Base-by-base conservation (phyloP, 1,140 invertebrate species). In the Carposina sasakii region DNA sequence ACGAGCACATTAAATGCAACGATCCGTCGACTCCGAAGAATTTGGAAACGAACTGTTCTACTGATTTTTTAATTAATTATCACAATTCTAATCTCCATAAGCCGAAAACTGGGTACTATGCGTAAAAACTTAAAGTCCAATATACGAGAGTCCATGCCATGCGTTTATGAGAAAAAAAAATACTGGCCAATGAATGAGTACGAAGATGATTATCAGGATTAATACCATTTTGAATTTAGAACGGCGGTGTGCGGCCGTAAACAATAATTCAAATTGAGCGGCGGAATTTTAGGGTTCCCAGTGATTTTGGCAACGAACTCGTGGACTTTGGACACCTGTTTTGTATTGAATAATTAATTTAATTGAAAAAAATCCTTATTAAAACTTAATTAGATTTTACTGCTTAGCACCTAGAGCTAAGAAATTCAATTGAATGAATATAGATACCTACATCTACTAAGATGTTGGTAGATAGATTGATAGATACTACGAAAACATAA, bases 31-130 rank as follows among this genome's bases (percentile, higher is more conserved):
- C 66, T 72, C 57, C 46, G 51, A 62, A 61, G 54, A 75, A 71
- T 79, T 79, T 76, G 66, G 68, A 71, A 75, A 76, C 60, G 56
- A 57, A 54, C 54, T 57, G 57, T 61, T 72, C 67, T 71, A 58
- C 50, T 71, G 60, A 51, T 65, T 73, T 71, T 73, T 79, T 79
- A 77, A 79, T 77, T 79, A 78, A 81, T 76, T 79, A 76, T 69
- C 71, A 71, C 62, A 65, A 67, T 67, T 70, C 69, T 58, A 60
- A 67, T 62, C 58, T n/a, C n/a, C n/a, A n/a, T n/a, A n/a, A n/a
- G n/a, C n/a, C n/a, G n/a, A n/a, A n/a, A n/a, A n/a, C n/a, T n/a
- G n/a, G n/a, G n/a, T n/a, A n/a, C n/a, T n/a, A 67, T 39, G 5
- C 0, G 10, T 9, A 19, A 39, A 26, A 0, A 0, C 8, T 40